These are phyloP conservation scores for Laupala kohalensis DNA, from an alignment of 1,140 invertebrate species.

Conservation along the genomic window DNA sequence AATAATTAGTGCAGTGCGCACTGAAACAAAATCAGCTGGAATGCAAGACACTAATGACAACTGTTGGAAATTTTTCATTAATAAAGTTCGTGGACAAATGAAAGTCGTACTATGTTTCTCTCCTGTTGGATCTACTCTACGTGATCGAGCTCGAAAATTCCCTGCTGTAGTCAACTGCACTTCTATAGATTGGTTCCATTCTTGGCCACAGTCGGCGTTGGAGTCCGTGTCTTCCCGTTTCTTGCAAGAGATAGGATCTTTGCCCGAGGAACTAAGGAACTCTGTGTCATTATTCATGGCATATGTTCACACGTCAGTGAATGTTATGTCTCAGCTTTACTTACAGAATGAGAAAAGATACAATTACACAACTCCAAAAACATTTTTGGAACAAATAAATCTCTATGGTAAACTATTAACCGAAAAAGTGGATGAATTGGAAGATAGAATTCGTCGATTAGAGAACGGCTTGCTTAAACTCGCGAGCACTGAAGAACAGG, in stretches of 20 bases:
- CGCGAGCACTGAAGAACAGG: slow-evolving; percentile 66
- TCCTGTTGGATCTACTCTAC: slow-evolving; percentile 72
- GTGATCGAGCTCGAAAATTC: slow-evolving; percentile 78
- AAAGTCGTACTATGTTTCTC: slow-evolving; percentile 86
- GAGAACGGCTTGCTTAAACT: slow-evolving; percentile 82
- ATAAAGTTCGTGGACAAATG: slow-evolving; percentile 60
- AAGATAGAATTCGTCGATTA: slow-evolving; percentile 61
- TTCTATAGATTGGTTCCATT: slow-evolving; percentile 90
- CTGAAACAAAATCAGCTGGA: slow-evolving; percentile 75
- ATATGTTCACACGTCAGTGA: slow-evolving; percentile 76
- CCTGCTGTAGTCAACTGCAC: slow-evolving; percentile 90
- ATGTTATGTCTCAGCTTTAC: slow-evolving; percentile 69
- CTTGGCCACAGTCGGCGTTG: slow-evolving; percentile 85
- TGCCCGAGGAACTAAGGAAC: slow-evolving; percentile 44
- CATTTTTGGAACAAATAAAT: slow-evolving; percentile 85
- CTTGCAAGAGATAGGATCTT: slow-evolving; percentile 55
- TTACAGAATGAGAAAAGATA: slow-evolving; percentile 74
- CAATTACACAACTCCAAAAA: slow-evolving; percentile 93
- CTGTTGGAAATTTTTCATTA: slow-evolving; percentile 92
- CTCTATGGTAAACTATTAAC: slow-evolving; percentile 72
- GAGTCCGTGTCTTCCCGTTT: slow-evolving; percentile 78
- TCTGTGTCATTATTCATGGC: slow-evolving; percentile 81
- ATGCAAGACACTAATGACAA: slow-evolving; percentile 79
- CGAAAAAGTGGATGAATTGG: slow-evolving; percentile 61
- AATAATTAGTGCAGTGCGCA: slow-evolving; percentile 63